Evolutionary conservation across 2,888 invertebrate species (phyloP), one percentile per base, ranked within the genome.

Genomic region (Dryadula phaetusa): DNA sequence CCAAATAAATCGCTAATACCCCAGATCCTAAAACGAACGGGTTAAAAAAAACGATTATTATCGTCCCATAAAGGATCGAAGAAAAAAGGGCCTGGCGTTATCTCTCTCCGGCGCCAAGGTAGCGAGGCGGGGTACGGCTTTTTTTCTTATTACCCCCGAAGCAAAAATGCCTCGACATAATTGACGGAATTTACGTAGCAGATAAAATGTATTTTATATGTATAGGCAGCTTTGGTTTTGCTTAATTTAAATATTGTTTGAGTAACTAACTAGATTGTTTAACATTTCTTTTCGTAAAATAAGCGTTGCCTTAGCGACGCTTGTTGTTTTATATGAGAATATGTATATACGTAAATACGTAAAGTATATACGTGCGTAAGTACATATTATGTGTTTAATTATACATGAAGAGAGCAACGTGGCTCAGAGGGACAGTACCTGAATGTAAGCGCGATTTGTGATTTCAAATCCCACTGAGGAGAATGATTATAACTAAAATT

Each of bases 181-280:
- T 87, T 85, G 86, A 85, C 85, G 83, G 84, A 87, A 87, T 86
- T 87, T 87, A 87, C 86, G 86, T 82, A 77, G 77, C 74, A 79
- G 87, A 86, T 87, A 87, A 85, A 82, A 73, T 73, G 74, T 77
- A 76, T 76, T 79, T 79, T 78, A 78, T 79, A 79, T 78, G 77
- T 75, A 67, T 49, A 46, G 61, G 34, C 61, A 37, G 56, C 49
- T 52, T 52, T 46, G 75, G 77, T 75, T 64, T 64, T 18, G 20
- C 54, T 34, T 54, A 34, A 46, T 56, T 46, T 64, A 46, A 47
- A 56, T 16, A 25, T 40, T 40, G 40, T 22, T 56, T 56, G 40
- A 37, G 37, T n/a, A 25, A 10, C 8, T 40, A 40, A 40, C 37
- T 56, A 40, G 22, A 40, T 56, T 10, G n/a, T 56, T 10, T 8